Evolutionary conservation across 2,797 vertebrate genomes (phyloP).

Genomic region (Ptychadena robeensis): DNA sequence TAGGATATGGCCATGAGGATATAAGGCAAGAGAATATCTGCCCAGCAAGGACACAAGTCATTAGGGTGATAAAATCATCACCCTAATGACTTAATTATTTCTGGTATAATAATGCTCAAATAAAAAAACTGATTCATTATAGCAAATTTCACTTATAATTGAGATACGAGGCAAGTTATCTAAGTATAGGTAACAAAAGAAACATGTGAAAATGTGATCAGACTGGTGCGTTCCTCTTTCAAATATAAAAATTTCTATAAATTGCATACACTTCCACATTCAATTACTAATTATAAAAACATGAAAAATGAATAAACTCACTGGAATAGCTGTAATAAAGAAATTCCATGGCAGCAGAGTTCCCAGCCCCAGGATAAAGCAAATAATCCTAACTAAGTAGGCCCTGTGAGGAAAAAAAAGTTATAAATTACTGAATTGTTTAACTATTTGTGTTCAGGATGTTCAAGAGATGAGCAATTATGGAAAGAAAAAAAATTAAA

Average conservation of each 20-base stretch:
- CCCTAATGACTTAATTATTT: background rate
- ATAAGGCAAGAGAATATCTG: too few relatives aligned
- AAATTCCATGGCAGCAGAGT: slow-evolving; percentile 92
- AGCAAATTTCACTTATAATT: too few relatives aligned
- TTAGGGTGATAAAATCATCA: too few relatives aligned
- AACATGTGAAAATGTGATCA: background rate
- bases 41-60: too few relatives aligned
- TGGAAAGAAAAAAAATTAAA: too few relatives aligned
- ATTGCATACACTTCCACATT: background rate
- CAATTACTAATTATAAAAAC: background rate
- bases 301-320: slow-evolving; percentile 66
- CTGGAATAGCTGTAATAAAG: slow-evolving; percentile 89
- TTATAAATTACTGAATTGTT: background rate
- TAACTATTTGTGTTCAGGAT: background rate
- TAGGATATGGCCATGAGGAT: too few relatives aligned
- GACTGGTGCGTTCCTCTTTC: too few relatives aligned
- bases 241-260: too few relatives aligned
- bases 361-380: slow-evolving; percentile 88
- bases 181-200: background rate
- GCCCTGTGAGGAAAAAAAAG: slow-evolving; percentile 65
- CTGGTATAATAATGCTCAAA: background rate
- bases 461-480: background rate
- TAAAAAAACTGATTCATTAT: too few relatives aligned
- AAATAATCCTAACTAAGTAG: slow-evolving; percentile 77
- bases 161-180: background rate